These are phyloP conservation scores for Leptestheria dahalacensis DNA, from an alignment of 1,140 invertebrate genomes.

Conservation along the genomic window DNA sequence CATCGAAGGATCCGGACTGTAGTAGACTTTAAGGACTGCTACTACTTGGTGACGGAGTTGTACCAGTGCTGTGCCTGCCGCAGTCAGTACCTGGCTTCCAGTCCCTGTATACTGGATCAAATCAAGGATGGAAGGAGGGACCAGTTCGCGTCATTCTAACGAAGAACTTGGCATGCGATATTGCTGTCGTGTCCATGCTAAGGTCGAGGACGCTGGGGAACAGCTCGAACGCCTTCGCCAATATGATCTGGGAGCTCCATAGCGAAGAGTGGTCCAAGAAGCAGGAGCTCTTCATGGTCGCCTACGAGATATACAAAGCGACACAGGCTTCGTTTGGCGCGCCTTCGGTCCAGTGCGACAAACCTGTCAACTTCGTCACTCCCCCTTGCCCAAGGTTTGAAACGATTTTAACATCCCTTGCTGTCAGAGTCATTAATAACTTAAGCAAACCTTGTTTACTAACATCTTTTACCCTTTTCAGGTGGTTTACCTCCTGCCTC, in stretches of 20 bases:
- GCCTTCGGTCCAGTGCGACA: background rate
- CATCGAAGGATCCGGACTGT: slow-evolving; percentile 1
- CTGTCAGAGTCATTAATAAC: too few species aligned
- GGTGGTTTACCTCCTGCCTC: background rate
- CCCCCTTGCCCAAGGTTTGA: background rate
- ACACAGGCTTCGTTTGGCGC: background rate
- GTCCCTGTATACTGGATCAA: background rate
- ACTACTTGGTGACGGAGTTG: background rate
- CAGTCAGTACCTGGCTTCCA: background rate
- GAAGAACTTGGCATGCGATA: slow-evolving; percentile 1
- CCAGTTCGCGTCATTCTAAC: slow-evolving; percentile 5
- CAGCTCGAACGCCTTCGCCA: background rate
- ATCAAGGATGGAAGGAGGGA: too few species aligned
- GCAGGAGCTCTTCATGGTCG: background rate
- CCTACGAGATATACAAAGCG: background rate
- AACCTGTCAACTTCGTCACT: background rate
- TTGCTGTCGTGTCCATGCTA: background rate
- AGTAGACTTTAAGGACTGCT: background rate
- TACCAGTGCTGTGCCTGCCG: background rate
- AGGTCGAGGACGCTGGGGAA: slow-evolving; percentile 2
- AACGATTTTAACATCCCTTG: background rate
- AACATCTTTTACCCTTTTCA: background rate
- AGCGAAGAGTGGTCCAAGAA: background rate
- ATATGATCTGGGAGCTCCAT: too few species aligned
- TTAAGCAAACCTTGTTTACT: too few species aligned